Evolutionary conservation across 1,140 invertebrate species (phyloP).

Genomic region (Tetramorium simillimum): DNA sequence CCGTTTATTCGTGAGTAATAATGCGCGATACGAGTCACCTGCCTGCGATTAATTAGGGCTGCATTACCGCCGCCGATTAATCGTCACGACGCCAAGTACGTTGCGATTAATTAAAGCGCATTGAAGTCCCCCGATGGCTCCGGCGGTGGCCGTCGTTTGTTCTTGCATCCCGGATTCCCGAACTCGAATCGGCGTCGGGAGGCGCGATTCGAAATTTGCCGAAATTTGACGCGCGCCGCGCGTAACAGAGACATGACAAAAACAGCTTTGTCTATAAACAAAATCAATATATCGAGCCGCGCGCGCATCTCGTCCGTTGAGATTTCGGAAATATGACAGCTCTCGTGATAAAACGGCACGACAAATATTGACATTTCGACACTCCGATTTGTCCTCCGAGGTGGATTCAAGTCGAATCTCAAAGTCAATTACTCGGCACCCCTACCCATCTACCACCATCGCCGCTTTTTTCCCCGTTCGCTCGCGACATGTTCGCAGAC

Average conservation of each 20-base stretch:
- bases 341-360: not conserved
- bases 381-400: constrained; percentile 14
- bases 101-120: constrained; percentile 31
- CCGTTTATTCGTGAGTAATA: constrained; percentile 53
- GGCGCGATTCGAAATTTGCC: not conserved
- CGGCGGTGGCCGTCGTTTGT: not conserved
- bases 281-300: constrained; percentile 13
- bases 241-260: not conserved
- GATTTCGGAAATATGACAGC: constrained; percentile 10
- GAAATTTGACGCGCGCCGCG: not conserved
- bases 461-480: not conserved
- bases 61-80: constrained; percentile 32
- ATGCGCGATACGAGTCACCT: constrained; percentile 49
- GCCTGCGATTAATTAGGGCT: constrained; percentile 35
- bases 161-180: not conserved
- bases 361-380: constrained; percentile 46
- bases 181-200: not conserved
- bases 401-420: constrained; percentile 40
- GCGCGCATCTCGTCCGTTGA: not conserved
- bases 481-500: constrained; percentile 3
- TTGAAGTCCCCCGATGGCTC: not conserved
- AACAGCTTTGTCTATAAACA: constrained; percentile 8
- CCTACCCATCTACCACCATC: not conserved
- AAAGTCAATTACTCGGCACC: constrained; percentile 41
- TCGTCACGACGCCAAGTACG: not conserved